Conservation (phyloP, 1,140 invertebrate species). For the Pinna nobilis region DNA sequence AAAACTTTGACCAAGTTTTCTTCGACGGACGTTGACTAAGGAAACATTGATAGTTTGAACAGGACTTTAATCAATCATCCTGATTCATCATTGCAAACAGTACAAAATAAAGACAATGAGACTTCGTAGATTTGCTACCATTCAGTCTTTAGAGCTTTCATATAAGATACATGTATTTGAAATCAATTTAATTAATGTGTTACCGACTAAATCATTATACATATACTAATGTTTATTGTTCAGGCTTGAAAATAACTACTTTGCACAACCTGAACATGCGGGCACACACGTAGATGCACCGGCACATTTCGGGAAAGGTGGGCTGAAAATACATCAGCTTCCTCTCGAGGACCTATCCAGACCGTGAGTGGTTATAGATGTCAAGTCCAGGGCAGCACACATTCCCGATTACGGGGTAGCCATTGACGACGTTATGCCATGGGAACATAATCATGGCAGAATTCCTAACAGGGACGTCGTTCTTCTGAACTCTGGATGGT, state of each 20-base stretch:
- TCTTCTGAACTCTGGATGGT: constrained; percentile 77
- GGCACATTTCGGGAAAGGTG: constrained; percentile 33
- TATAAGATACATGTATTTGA: too few relatives aligned
- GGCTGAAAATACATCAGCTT: constrained; percentile 24
- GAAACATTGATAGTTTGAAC: too few relatives aligned
- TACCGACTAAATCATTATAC: too few relatives aligned
- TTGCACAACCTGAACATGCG: constrained; percentile 79
- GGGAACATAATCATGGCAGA: constrained; percentile 48
- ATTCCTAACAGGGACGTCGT: constrained; percentile 53
- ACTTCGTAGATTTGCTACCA: too few relatives aligned
- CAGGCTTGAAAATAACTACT: constrained; percentile 78
- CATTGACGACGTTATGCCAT: neutral
- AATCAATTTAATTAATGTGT: too few relatives aligned
- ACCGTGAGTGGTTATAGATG: constrained; percentile 42
- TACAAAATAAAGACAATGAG: too few relatives aligned
- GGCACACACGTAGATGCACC: constrained; percentile 77
- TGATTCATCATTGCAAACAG: too few relatives aligned
- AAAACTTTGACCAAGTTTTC: too few relatives aligned
- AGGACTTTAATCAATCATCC: too few relatives aligned
- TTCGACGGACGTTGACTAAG: too few relatives aligned
- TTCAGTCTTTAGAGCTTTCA: too few relatives aligned
- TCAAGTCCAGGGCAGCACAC: constrained; percentile 59
- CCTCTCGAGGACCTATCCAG: constrained; percentile 33
- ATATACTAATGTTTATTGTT: neutral
- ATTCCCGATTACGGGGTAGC: constrained; percentile 51